Percentiles rank a stretch among this genome's conserved stretches.
phyloP scores from a whole-genome alignment of 2,113 vertebrate genomes.

The Festucalex cinctus region DNA sequence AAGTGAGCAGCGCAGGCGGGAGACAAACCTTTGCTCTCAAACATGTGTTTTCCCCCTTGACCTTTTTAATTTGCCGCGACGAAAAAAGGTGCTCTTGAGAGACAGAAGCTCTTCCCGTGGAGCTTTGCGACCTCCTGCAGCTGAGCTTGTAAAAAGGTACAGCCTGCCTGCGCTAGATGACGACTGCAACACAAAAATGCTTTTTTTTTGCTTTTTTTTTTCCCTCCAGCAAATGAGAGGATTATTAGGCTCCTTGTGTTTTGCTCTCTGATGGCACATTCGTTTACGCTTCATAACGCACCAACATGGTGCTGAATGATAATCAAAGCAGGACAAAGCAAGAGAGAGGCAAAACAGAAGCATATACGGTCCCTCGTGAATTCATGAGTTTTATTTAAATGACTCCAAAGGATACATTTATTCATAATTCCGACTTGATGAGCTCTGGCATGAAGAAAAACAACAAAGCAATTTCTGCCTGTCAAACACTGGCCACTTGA shows the following conservation, averaged over 20 bases:
- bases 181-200: neutral
- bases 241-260: neutral
- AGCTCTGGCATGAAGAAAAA: too few species aligned
- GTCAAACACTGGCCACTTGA: too few species aligned
- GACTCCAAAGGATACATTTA: too few species aligned
- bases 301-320: neutral
- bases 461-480: too few species aligned
- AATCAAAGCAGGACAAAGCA: neutral
- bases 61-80: neutral
- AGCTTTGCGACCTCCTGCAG: neutral
- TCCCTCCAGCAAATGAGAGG: neutral
- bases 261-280: neutral
- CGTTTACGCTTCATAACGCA: neutral
- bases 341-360: neutral
- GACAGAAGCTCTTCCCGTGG: neutral
- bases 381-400: neutral
- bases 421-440: too few species aligned
- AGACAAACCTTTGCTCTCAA: neutral
- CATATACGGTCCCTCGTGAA: neutral
- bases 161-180: too few species aligned
- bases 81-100: neutral
- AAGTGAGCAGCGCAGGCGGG: neutral
- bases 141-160: neutral
- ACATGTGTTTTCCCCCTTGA: slow-evolving; percentile 1
- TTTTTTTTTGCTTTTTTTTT: neutral